Percentiles rank a stretch among this genome's conserved stretches.
Conservation (phyloP, 2,888 invertebrate genomes). For the Eupithecia abbreviata region DNA sequence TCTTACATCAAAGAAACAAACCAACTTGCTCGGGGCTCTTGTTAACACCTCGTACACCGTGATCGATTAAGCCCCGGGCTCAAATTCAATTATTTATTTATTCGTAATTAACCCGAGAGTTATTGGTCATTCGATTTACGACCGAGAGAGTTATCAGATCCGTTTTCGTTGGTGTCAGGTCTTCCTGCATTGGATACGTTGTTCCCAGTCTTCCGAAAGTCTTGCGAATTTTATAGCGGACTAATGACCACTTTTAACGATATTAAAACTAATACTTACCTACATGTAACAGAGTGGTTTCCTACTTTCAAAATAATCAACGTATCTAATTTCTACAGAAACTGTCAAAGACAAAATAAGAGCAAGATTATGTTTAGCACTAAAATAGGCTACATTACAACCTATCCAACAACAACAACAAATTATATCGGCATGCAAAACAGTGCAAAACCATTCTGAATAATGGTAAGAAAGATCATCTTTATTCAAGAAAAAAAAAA, state of each 20-base stretch:
- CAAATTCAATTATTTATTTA: constrained; percentile 85
- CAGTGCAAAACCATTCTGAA: background rate
- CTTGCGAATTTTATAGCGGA: background rate
- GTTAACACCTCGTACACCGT: constrained; percentile 77
- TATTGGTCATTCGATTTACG: constrained; percentile 77
- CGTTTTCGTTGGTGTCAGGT: constrained; percentile 23
- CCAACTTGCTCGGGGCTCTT: constrained; percentile 60
- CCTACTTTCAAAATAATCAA: background rate
- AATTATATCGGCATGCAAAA: background rate
- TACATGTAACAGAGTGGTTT: background rate
- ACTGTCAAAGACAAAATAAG: background rate
- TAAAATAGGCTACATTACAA: background rate
- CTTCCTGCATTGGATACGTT: background rate
- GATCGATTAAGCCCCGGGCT: constrained; percentile 83
- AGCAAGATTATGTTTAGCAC: background rate
- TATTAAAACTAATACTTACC: background rate
- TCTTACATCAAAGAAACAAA: constrained; percentile 9
- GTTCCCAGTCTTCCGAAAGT: background rate
- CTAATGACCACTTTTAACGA: background rate
- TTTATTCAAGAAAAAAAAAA: background rate
- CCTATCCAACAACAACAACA: background rate
- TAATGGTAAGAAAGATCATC: background rate
- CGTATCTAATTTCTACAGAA: background rate
- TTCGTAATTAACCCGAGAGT: constrained; percentile 84
- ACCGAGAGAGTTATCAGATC: constrained; percentile 70